A percentile compares a stretch with the other conserved stretches of the same genome.
Evolutionary conservation across 2,888 invertebrate species (phyloP).

Genomic region (Diaperis boleti): DNA sequence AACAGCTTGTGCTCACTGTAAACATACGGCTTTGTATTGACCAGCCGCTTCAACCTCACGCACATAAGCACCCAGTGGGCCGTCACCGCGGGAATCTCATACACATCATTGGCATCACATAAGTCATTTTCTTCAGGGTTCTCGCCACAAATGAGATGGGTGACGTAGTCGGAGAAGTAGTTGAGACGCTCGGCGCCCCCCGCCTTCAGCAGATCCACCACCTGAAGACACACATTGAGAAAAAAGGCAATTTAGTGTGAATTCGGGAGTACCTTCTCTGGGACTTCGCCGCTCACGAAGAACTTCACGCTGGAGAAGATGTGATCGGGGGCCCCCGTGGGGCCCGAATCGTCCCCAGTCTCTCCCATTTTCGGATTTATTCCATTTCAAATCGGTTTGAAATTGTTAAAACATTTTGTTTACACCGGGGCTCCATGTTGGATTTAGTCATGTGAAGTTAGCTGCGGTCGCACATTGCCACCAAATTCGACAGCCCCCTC

Average conservation of each 20-base stretch:
- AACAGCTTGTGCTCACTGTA: conserved; percentile 78
- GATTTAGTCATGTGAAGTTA: conserved; percentile 53
- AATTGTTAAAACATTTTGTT: conserved; percentile 45
- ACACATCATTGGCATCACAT: conserved; percentile 91
- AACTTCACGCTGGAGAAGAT: conserved; percentile 88
- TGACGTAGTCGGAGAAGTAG: conserved; percentile 92
- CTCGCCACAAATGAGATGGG: conserved; percentile 90
- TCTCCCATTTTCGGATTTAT: conserved; percentile 61
- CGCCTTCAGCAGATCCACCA: conserved; percentile 80
- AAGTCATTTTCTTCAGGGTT: conserved; percentile 89
- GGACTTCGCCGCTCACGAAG: conserved; percentile 84
- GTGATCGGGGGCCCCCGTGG: conserved; percentile 68
- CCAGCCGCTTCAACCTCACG: conserved; percentile 72
- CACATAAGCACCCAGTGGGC: conserved; percentile 87
- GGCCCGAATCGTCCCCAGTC: conserved; percentile 65
- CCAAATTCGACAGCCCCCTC: too few relatives aligned
- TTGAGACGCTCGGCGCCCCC: conserved; percentile 90
- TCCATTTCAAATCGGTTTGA: conserved; percentile 17
- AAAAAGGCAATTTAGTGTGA: conserved; percentile 9
- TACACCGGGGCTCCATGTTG: conserved; percentile 45
- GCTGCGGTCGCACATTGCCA: too few relatives aligned
- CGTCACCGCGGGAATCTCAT: conserved; percentile 91
- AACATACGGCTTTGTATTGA: conserved; percentile 81
- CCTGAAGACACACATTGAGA: conserved; percentile 69
- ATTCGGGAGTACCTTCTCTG: conserved; percentile 76